Percentiles rank a stretch among this genome's conserved stretches.
Evolutionary conservation across 92 coral and sea anemone genomes (phyloP).

Genomic region (Desmophyllum pertusum): DNA sequence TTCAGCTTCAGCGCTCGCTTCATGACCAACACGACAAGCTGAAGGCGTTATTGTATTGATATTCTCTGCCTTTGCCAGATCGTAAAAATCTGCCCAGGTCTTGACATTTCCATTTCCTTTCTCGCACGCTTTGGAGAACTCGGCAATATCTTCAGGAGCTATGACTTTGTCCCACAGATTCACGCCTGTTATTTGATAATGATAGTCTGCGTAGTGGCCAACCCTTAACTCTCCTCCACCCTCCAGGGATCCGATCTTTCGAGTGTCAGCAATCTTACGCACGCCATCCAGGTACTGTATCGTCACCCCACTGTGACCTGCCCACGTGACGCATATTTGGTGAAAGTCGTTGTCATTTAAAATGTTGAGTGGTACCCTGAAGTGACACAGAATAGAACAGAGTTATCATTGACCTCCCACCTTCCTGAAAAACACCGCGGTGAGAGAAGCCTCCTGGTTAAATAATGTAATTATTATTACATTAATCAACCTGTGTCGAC

Average conservation of each 20-base stretch:
- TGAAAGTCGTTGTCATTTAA: neutral
- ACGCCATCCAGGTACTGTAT: conserved; percentile 1
- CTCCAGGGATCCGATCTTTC: neutral
- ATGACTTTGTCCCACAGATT: conserved; percentile 11
- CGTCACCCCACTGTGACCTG: conserved; percentile 14
- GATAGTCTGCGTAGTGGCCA: neutral
- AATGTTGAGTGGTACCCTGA: neutral
- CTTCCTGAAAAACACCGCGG: no score
- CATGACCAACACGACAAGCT: neutral
- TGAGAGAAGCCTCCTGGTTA: no score
- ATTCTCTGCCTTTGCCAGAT: neutral
- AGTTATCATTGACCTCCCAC: neutral
- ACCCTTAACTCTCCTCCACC: neutral
- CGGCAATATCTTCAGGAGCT: conserved; percentile 5
- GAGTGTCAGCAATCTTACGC: neutral
- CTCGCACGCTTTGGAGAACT: conserved; percentile 6
- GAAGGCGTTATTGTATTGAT: neutral
- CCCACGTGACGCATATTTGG: conserved; percentile 5
- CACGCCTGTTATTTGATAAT: conserved; percentile 14
- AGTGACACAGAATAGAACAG: neutral
- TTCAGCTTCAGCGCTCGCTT: no score
- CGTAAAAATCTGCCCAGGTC: conserved; percentile 17
- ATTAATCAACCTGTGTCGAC: no score
- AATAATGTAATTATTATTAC: no score
- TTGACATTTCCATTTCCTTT: conserved; percentile 11